Conservation (phyloP, 2,888 invertebrate genomes). For the Lapara coniferarum region DNA sequence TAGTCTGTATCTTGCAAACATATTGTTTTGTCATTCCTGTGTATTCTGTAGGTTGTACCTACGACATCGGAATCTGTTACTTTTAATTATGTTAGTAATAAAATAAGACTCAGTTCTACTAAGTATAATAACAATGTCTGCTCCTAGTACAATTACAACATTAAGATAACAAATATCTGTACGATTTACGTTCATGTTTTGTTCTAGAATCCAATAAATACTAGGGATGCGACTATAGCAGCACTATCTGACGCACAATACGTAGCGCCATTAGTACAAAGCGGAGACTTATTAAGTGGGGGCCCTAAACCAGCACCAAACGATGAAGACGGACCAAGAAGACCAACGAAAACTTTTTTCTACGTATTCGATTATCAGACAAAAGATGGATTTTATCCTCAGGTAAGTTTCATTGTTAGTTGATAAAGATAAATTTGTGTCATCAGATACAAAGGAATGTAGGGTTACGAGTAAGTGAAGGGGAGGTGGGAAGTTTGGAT, state of each 20-base stretch:
- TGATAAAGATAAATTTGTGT: not conserved
- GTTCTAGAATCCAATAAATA: constrained; percentile 92
- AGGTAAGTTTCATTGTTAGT: constrained; percentile 80
- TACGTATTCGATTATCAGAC: constrained; percentile 97
- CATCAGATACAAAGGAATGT: too few species aligned
- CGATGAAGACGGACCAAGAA: constrained; percentile 78
- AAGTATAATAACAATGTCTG: too few species aligned
- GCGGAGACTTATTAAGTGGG: constrained; percentile 91
- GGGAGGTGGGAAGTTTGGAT: too few species aligned
- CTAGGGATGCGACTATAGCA: constrained; percentile 94
- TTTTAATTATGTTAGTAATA: too few species aligned
- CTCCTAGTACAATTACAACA: too few species aligned
- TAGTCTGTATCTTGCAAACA: too few species aligned
- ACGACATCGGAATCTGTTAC: too few species aligned
- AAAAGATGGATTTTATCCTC: constrained; percentile 94
- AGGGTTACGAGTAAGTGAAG: too few species aligned
- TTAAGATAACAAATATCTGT: too few species aligned
- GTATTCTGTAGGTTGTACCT: too few species aligned
- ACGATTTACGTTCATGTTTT: constrained; percentile 9
- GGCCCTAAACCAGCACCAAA: constrained; percentile 84
- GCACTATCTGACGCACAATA: constrained; percentile 97
- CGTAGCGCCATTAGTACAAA: constrained; percentile 94
- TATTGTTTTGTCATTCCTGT: too few species aligned
- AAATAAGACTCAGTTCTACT: too few species aligned
- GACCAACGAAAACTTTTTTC: constrained; percentile 92